Evolutionary conservation across 2,797 vertebrate genomes (phyloP).

Genomic region (Microhierax caerulescens): DNA sequence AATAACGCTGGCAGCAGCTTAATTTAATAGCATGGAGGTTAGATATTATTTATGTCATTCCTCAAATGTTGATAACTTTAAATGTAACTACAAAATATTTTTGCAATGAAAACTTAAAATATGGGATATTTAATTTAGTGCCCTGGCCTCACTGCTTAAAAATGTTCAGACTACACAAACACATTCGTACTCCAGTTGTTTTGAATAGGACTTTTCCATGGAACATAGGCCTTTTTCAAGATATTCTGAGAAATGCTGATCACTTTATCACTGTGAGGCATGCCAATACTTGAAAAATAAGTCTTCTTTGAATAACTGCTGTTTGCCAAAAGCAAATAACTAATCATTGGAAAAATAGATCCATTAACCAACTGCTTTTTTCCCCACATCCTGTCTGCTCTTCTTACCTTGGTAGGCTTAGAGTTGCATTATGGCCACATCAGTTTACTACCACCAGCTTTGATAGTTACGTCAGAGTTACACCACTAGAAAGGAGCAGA

Average conservation of each 20-base stretch:
- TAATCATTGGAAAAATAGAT: neutral
- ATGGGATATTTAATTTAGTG: conserved; percentile 12
- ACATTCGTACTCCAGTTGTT: conserved; percentile 12
- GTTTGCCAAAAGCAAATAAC: neutral
- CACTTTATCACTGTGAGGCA: neutral
- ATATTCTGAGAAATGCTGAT: neutral
- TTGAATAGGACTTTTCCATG: neutral
- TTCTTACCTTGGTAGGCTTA: neutral
- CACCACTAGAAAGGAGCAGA: neutral
- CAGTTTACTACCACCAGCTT: neutral
- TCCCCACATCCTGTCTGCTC: neutral
- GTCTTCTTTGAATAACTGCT: neutral
- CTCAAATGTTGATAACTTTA: neutral
- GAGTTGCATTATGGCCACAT: neutral
- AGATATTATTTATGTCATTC: conserved; percentile 4
- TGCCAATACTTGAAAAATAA: neutral
- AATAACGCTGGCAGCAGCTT: conserved; percentile 68
- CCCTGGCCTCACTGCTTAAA: neutral
- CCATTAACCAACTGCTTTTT: neutral
- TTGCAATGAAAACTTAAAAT: conserved; percentile 7
- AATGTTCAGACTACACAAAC: neutral
- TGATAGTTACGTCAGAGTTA: neutral
- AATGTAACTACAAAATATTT: neutral
- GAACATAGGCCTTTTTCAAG: neutral
- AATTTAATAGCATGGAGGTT: conserved; percentile 41